Base-by-base conservation (phyloP, 2,888 invertebrate species). In the Sesia apiformis region DNA sequence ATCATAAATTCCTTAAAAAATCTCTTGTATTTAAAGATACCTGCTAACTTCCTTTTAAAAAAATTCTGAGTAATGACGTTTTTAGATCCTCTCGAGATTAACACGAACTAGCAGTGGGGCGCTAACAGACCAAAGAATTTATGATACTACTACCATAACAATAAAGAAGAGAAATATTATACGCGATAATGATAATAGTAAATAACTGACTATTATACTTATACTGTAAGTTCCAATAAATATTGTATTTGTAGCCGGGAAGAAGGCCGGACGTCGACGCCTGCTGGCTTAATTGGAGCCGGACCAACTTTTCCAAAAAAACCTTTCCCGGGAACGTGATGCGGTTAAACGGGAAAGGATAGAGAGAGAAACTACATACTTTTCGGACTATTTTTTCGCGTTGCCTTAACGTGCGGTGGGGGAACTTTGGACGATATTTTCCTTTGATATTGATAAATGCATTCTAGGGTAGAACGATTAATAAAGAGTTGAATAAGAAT, bases 261-360 rank as follows among this genome's bases (percentile, higher is more conserved):
- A 78, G 74, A 63, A 65, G 70, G 67, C 66, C 65, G 70, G 71
- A 67, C 66, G 71, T 66, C 61, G 75, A 74, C 72, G 76, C 76
- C 53, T 74, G 67, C 64, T 76, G 69, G 70, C 75, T 80, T 84
- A 84, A 84, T 86, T 86, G 84, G 84, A 78, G 65, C 59, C 67
- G 69, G 74, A 81, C 83, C 80, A 84, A 84, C 75, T 81, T 72
- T 61, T 69, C 64, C 72, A 78, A 81, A 79, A 72, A 76, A 72
- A 70, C 63, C 67, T 60, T 62, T 53, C 57, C 57, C 60, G 62
- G 64, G 64, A 60, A 76, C 79, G 76, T 78, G 77, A 76, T 69
- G 74, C 64, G 74, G 74, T 70, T 76, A 70, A 72, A 69, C 64
- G 72, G 70, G 63, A 68, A 69, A 67, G 64, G 57, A 70, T 66